Conservation (phyloP, 2,888 invertebrate species). For the Caenorhabditis macrosperma region DNA sequence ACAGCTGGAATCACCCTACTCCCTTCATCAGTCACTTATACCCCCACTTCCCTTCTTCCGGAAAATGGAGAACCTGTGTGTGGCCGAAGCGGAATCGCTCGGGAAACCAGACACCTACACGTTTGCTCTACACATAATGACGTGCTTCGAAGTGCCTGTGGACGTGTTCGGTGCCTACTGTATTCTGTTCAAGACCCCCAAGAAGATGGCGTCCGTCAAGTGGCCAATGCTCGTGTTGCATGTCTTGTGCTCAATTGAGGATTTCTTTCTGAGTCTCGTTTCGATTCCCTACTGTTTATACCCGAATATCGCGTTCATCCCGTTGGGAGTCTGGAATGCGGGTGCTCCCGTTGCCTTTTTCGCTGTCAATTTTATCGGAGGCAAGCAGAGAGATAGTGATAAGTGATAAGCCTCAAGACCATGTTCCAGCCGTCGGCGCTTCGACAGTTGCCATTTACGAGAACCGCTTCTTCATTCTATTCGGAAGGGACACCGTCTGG, state of each 20-base stretch:
- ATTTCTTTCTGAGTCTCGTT: background rate
- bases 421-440: background rate
- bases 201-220: background rate
- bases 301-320: background rate
- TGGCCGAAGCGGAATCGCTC: no score
- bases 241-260: background rate
- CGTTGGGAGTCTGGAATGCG: background rate
- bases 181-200: background rate
- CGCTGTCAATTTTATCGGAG: no score
- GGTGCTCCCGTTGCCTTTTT: no score
- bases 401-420: no score
- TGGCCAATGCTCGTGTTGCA: background rate
- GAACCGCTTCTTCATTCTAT: background rate
- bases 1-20: no score
- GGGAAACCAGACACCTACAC: background rate
- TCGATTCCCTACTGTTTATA: background rate
- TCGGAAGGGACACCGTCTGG: background rate
- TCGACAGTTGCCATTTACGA: background rate
- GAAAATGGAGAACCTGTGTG: no score
- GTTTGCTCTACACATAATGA: background rate
- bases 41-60: no score
- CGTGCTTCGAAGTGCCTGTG: background rate
- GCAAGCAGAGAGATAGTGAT: no score
- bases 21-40: no score
- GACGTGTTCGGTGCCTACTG: background rate